phyloP scores from a whole-genome alignment of 2,888 invertebrate genomes.

The Synanthedon tipuliformis region DNA sequence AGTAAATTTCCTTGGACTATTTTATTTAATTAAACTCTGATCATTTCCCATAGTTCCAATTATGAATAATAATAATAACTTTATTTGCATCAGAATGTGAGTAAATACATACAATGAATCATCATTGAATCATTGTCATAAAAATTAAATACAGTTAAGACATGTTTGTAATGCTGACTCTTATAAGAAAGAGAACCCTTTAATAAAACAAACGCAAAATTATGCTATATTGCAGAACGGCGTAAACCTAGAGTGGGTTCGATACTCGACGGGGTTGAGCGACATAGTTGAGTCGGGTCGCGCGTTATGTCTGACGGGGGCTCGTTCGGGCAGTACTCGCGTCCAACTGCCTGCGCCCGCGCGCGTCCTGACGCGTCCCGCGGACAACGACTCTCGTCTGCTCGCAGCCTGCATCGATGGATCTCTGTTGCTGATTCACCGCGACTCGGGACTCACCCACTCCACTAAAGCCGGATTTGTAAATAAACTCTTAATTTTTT shows the following conservation, averaged over 20 bases:
- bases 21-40: too few species aligned
- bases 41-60: too few species aligned
- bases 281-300: conserved; percentile 55
- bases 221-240: conserved; percentile 22
- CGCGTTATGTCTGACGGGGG: conserved; percentile 38
- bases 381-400: conserved; percentile 77
- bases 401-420: conserved; percentile 88
- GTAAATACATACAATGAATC: too few species aligned
- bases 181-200: too few species aligned
- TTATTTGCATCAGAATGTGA: too few species aligned
- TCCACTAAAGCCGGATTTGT: conserved; percentile 48
- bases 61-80: too few species aligned
- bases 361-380: conserved; percentile 55
- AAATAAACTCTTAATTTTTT: not conserved
- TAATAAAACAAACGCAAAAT: too few species aligned
- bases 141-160: too few species aligned
- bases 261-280: conserved; percentile 76
- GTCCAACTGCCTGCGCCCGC: conserved; percentile 66
- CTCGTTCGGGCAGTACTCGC: conserved; percentile 70
- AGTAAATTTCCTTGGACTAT: too few species aligned
- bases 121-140: too few species aligned
- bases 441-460: conserved; percentile 78
- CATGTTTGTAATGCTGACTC: too few species aligned
- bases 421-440: conserved; percentile 83
- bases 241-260: conserved; percentile 73